These are phyloP conservation scores for Ispidina lecontei DNA, from an alignment of 2,797 vertebrate genomes.

Conservation along the genomic window DNA sequence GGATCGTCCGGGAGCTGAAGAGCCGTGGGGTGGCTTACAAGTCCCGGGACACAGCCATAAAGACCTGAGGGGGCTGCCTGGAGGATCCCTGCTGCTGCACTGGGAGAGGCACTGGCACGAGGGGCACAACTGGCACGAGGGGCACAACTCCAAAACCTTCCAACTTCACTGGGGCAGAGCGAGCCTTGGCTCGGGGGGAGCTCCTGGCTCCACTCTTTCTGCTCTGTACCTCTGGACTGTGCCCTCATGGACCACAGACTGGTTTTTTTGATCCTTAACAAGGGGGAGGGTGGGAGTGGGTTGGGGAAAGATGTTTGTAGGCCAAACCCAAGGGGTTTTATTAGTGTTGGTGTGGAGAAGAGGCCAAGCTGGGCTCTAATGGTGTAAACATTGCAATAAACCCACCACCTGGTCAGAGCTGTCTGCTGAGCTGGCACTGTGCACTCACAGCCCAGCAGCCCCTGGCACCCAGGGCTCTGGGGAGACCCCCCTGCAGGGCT, in stretches of 20 bases:
- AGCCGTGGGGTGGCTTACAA: constrained; percentile 97
- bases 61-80: constrained; percentile 78
- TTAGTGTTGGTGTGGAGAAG: not conserved
- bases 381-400: constrained; percentile 58
- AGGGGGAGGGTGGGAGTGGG: not conserved
- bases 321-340: not conserved
- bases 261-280: not conserved
- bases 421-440: no score
- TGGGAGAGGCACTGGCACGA: fast-evolving
- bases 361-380: not conserved
- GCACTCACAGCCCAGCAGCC: no score
- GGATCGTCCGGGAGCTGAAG: constrained; percentile 95
- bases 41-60: constrained; percentile 96
- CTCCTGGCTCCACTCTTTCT: not conserved
- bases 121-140: no score
- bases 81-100: not conserved
- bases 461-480: no score
- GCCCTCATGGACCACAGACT: not conserved
- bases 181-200: fast-evolving
- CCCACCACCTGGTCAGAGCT: not conserved
- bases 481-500: no score
- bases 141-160: not conserved
- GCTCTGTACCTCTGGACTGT: fast-evolving
- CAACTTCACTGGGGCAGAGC: not conserved
- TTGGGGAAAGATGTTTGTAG: not conserved